A percentile compares a stretch with the other conserved stretches of the same genome.
Evolutionary conservation across 2,113 vertebrate genomes (phyloP).

Genomic region (Laterallus jamaicensis): DNA sequence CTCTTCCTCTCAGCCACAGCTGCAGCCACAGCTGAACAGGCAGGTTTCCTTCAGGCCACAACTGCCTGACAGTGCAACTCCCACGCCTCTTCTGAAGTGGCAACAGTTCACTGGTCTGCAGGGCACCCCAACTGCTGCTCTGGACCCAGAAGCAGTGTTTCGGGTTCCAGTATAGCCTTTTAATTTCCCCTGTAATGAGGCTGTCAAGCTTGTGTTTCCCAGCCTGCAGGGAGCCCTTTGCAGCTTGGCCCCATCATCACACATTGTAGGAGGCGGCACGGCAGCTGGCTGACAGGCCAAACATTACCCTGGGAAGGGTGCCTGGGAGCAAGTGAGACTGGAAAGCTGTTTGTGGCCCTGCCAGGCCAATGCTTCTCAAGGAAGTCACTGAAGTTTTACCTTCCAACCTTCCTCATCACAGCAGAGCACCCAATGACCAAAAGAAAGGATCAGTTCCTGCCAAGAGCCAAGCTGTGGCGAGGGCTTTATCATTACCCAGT

Average conservation of each 20-base stretch:
- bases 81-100: neutral
- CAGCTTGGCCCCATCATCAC: neutral
- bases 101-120: neutral
- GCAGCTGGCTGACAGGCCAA: neutral
- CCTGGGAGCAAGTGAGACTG: neutral
- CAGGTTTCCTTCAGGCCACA: neutral
- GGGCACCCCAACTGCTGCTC: neutral
- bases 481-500: constrained; percentile 82
- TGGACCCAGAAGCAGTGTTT: neutral
- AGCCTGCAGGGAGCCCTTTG: neutral
- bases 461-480: neutral
- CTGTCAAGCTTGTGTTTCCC: neutral
- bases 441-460: neutral
- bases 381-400: neutral
- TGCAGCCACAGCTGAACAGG: neutral
- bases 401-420: neutral
- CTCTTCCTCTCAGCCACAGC: neutral
- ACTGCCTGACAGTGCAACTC: neutral
- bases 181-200: neutral
- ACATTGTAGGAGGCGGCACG: neutral
- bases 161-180: neutral
- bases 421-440: neutral
- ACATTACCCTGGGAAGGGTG: neutral
- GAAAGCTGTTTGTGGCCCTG: neutral
- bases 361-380: neutral